Evolutionary conservation across 2,888 invertebrate genomes (phyloP).

Genomic region (Pammene fasciana): DNA sequence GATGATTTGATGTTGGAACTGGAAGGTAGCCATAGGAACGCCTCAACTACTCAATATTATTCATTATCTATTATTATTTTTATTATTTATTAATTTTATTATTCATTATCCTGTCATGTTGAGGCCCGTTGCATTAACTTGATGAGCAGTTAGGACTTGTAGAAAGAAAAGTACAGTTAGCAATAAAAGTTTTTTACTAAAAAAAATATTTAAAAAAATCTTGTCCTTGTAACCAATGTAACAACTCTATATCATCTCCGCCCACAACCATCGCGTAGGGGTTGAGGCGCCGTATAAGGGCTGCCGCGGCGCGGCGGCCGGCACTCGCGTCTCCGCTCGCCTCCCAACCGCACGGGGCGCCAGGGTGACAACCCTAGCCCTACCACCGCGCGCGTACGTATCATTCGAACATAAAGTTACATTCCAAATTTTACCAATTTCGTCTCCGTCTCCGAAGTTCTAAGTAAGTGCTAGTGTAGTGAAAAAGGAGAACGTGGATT

Average conservation of each 20-base stretch:
- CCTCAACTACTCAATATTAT: no score
- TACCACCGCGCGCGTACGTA: constrained; percentile 78
- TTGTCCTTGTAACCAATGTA: neutral
- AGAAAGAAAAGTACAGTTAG: no score
- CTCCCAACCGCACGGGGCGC: constrained; percentile 70
- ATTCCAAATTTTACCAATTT: constrained; percentile 28
- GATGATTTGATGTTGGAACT: no score
- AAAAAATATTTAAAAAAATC: no score
- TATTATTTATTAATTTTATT: no score
- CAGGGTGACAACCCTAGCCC: constrained; percentile 62
- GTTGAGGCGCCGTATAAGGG: constrained; percentile 72
- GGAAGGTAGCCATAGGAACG: no score
- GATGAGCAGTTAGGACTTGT: no score
- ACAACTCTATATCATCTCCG: constrained; percentile 56
- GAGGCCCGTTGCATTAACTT: no score
- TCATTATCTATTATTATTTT: no score
- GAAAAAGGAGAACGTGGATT: constrained; percentile 18
- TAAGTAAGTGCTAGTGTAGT: constrained; percentile 41
- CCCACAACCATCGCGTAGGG: constrained; percentile 63
- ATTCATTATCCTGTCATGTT: no score
- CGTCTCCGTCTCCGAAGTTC: constrained; percentile 31
- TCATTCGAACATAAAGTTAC: constrained; percentile 50
- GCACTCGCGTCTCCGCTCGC: constrained; percentile 71
- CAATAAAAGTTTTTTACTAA: no score
- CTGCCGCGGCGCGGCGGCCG: constrained; percentile 54